Evolutionary conservation across 2,888 invertebrate species (phyloP).

Genomic region (Epinotia ramella): DNA sequence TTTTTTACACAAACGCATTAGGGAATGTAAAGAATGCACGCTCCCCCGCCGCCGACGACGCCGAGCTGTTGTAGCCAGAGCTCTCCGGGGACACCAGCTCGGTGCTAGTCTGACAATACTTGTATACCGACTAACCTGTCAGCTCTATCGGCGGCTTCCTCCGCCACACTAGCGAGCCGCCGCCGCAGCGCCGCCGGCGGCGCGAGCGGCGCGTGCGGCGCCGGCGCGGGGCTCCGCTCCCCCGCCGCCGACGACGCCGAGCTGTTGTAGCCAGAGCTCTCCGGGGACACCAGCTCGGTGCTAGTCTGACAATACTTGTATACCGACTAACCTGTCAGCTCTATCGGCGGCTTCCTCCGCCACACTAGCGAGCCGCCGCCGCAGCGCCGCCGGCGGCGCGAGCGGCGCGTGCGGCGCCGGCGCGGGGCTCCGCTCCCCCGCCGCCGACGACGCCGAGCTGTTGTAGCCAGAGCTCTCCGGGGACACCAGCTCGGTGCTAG

Average conservation of each 20-base stretch:
- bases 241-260: constrained; percentile 92
- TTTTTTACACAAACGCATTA: too few relatives aligned
- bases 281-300: constrained; percentile 91
- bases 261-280: constrained; percentile 93
- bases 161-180: constrained; percentile 90
- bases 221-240: constrained; percentile 87
- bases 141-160: constrained; percentile 87
- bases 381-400: constrained; percentile 86
- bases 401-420: constrained; percentile 62
- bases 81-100: constrained; percentile 93
- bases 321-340: constrained; percentile 78
- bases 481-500: constrained; percentile 88
- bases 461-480: constrained; percentile 94
- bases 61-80: constrained; percentile 93
- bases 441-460: constrained; percentile 93
- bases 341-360: constrained; percentile 89
- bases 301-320: background rate
- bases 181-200: constrained; percentile 88
- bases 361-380: constrained; percentile 89
- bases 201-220: constrained; percentile 60
- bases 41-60: constrained; percentile 91
- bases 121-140: constrained; percentile 71
- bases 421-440: constrained; percentile 88
- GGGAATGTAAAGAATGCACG: too few relatives aligned
- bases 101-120: constrained; percentile 57